phyloP scores from a whole-genome alignment of 1,140 invertebrate species.

The Pseudomyrmex sp. region DNA sequence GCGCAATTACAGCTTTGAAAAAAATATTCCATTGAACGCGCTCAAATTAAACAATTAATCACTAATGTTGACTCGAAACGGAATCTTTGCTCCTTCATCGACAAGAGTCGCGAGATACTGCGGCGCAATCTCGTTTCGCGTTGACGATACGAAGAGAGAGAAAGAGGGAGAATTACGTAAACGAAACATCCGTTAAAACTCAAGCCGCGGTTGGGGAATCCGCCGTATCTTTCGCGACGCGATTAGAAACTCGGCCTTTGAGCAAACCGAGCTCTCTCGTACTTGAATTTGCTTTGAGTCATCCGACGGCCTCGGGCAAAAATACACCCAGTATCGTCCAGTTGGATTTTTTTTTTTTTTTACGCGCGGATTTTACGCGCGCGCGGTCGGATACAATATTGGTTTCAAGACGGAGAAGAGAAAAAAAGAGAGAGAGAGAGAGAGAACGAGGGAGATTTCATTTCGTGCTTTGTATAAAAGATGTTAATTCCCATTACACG shows the following conservation, averaged over 20 bases:
- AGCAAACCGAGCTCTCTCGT: constrained; percentile 28
- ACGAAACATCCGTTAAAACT: constrained; percentile 11
- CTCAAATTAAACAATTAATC: neutral
- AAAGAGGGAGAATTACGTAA: constrained; percentile 9
- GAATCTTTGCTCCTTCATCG: neutral
- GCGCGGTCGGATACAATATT: neutral
- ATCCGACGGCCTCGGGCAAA: constrained; percentile 47
- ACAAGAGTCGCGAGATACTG: neutral
- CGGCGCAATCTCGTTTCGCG: constrained; percentile 14
- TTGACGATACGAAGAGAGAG: neutral
- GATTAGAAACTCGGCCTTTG: constrained; percentile 27
- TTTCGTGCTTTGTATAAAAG: no score
- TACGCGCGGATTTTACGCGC: neutral
- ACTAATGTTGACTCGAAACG: neutral
- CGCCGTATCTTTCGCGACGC: constrained; percentile 22
- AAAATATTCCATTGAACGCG: neutral
- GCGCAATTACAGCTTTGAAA: neutral
- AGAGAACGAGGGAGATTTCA: neutral
- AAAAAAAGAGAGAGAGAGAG: neutral
- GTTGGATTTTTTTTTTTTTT: constrained; percentile 4
- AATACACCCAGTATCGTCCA: constrained; percentile 6
- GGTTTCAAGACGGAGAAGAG: neutral
- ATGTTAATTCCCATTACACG: neutral
- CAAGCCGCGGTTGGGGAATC: neutral
- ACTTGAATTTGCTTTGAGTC: constrained; percentile 40